A percentile compares a stretch with the other conserved stretches of the same genome.
Conservation (phyloP, 2,797 vertebrate genomes). For the Brachyalestes nurse region DNA sequence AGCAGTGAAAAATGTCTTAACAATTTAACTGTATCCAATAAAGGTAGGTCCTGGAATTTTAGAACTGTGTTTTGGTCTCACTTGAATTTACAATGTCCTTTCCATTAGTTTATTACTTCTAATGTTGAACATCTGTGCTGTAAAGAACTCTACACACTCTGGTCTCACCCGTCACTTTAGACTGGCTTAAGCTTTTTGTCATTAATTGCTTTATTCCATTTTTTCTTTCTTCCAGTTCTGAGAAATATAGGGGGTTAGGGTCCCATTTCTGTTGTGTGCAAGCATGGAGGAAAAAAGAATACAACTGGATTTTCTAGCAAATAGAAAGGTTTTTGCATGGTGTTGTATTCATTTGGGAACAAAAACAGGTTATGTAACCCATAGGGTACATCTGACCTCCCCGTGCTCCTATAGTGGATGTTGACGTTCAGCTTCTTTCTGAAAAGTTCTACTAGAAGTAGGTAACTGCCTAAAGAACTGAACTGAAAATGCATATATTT, state of each 20-base stretch:
- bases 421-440: conserved; percentile 14
- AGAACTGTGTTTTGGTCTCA: neutral
- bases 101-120: neutral
- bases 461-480: neutral
- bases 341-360: neutral
- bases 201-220: neutral
- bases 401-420: neutral
- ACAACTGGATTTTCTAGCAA: neutral
- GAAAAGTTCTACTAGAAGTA: neutral
- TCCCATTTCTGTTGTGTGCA: neutral
- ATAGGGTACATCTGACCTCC: neutral
- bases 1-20: neutral
- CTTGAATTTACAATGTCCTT: neutral
- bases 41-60: neutral
- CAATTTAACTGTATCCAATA: neutral
- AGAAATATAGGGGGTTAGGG: too few relatives aligned
- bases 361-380: conserved; percentile 3
- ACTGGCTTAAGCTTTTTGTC: neutral
- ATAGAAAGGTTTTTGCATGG: neutral
- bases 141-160: neutral
- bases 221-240: neutral
- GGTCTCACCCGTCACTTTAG: neutral
- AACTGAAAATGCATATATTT: neutral
- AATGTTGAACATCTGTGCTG: neutral
- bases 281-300: neutral